Conservation (phyloP, 2,797 vertebrate species). For the Vespertilio murinus region DNA sequence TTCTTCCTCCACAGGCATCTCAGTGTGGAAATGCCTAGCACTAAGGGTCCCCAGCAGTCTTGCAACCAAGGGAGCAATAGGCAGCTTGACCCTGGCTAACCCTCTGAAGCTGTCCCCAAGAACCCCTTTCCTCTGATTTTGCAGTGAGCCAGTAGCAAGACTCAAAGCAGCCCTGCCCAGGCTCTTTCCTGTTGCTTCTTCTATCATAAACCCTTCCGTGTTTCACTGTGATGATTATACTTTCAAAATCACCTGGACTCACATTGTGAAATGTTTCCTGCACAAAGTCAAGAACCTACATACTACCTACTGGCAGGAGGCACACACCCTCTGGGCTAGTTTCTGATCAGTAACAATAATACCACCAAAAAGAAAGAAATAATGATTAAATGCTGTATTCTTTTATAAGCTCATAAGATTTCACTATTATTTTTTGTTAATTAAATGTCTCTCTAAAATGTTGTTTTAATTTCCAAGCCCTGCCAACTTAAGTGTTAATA, state of each 20-base stretch:
- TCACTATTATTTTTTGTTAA: neutral
- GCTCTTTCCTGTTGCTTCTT: neutral
- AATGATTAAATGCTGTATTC: neutral
- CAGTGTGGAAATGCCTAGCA: no score
- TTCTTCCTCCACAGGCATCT: neutral
- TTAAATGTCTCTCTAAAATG: slow-evolving; percentile 30
- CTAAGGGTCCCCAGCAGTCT: neutral
- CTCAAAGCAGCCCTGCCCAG: neutral
- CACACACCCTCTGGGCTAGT: neutral
- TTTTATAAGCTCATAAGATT: neutral
- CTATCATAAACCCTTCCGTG: neutral
- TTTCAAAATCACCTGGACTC: neutral
- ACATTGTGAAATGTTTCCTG: neutral
- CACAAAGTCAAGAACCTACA: neutral
- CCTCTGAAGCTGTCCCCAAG: neutral
- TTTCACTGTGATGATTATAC: neutral
- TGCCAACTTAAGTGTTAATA: neutral
- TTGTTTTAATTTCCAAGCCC: neutral
- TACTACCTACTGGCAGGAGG: neutral
- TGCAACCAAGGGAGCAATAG: neutral
- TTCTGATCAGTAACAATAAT: neutral
- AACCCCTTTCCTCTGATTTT: neutral
- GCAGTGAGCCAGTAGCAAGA: neutral
- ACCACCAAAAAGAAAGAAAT: neutral
- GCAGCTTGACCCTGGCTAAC: neutral